Evolutionary conservation across 64 coral and sea anemone genomes (phyloP).

Genomic region (Montipora cactus): DNA sequence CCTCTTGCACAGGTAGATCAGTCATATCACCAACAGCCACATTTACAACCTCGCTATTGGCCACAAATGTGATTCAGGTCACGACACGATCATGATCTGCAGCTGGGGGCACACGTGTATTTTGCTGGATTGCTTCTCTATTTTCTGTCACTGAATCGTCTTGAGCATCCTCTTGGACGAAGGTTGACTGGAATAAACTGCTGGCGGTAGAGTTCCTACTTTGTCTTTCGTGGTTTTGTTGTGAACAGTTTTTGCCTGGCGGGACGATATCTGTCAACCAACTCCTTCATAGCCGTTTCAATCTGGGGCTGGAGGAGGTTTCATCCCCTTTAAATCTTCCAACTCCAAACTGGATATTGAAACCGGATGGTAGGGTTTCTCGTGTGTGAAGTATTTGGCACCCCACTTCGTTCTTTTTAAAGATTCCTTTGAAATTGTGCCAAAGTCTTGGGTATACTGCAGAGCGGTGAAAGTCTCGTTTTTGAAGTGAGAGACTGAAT

Average conservation of each 20-base stretch:
- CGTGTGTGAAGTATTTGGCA: slow-evolving; percentile 31
- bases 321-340: neutral
- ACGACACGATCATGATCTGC: too few species aligned
- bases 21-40: too few species aligned
- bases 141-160: too few species aligned
- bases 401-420: slow-evolving; percentile 1
- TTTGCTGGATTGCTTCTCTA: too few species aligned
- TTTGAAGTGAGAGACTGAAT: slow-evolving; percentile 30
- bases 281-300: slow-evolving; percentile 24
- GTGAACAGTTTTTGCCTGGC: neutral
- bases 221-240: neutral
- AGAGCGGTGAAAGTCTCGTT: slow-evolving; percentile 8
- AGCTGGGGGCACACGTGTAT: too few species aligned
- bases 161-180: too few species aligned
- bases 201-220: neutral
- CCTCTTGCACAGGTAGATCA: too few species aligned
- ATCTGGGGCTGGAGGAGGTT: slow-evolving; percentile 24
- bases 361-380: neutral
- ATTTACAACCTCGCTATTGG: too few species aligned
- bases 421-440: neutral
- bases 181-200: too few species aligned
- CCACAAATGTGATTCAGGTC: too few species aligned
- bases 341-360: neutral
- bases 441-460: slow-evolving; percentile 30
- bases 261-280: slow-evolving; percentile 28